Evolutionary conservation across 1,140 invertebrate genomes (phyloP).

Genomic region (Oncopodura yosiiana): DNA sequence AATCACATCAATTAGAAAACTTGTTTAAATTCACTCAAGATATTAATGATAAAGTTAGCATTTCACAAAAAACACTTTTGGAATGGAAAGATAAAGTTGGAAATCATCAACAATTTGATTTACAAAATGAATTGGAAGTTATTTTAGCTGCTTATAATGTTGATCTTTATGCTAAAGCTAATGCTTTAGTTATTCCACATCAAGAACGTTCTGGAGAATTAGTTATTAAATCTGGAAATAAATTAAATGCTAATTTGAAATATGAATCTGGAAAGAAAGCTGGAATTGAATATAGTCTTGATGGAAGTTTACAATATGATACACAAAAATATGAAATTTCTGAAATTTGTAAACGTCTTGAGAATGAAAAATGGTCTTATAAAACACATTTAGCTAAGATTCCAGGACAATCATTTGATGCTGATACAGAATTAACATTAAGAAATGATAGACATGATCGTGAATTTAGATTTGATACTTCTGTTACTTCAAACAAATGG

Average conservation of each 20-base stretch:
- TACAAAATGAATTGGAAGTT: slow-evolving; percentile 13
- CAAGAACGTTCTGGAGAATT: slow-evolving; percentile 6
- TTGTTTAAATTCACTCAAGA: slow-evolving; percentile 10
- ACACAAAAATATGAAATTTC: slow-evolving; percentile 20
- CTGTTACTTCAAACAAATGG: slow-evolving; percentile 17
- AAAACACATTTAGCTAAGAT: slow-evolving; percentile 2
- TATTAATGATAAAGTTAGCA: slow-evolving; percentile 9
- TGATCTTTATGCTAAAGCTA: slow-evolving; percentile 16
- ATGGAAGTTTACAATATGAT: slow-evolving; percentile 12
- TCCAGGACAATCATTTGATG: slow-evolving; percentile 20
- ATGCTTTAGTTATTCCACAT: slow-evolving; percentile 13
- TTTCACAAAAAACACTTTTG: slow-evolving; percentile 8
- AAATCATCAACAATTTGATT: slow-evolving; percentile 18
- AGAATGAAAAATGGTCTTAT: slow-evolving; percentile 16
- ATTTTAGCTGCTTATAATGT: slow-evolving; percentile 5
- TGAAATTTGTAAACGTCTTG: slow-evolving; percentile 15
- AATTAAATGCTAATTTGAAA: slow-evolving; percentile 7
- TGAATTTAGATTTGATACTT: slow-evolving; percentile 7
- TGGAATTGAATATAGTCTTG: slow-evolving; percentile 8
- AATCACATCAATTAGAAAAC: slow-evolving; percentile 20
- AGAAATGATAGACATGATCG: slow-evolving; percentile 11
- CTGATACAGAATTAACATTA: slow-evolving; percentile 18
- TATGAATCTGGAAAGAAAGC: slow-evolving; percentile 1
- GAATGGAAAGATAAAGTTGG: background rate
- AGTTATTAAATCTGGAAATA: background rate